phyloP scores from a whole-genome alignment of 2,797 vertebrate genomes.

The Tinamus major region DNA sequence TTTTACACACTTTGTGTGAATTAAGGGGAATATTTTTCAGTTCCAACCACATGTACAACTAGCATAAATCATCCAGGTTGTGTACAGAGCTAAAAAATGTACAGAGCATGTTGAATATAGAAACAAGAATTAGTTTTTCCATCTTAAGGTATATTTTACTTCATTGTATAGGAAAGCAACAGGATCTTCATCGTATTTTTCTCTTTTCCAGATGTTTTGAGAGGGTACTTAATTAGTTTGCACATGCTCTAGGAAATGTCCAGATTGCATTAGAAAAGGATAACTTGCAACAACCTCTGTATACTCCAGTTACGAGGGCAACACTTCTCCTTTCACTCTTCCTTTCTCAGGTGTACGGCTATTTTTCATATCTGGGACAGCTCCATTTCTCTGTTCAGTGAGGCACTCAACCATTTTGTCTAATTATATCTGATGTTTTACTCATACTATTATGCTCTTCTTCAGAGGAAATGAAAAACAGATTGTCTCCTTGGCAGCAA shows the following conservation, averaged over 20 bases:
- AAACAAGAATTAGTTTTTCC: background rate
- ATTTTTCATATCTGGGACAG: background rate
- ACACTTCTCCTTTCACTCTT: background rate
- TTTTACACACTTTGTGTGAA: background rate
- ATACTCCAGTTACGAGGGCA: background rate
- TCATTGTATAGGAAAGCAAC: background rate
- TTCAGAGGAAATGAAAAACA: slow-evolving; percentile 79
- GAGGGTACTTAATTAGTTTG: background rate
- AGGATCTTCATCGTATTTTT: background rate
- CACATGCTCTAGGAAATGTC: background rate
- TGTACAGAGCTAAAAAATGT: background rate
- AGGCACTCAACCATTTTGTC: slow-evolving; percentile 63
- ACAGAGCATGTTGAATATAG: background rate
- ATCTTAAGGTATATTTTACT: background rate
- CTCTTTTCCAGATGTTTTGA: background rate
- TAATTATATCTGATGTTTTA: slow-evolving; percentile 75
- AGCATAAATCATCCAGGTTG: background rate
- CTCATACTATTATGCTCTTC: slow-evolving; percentile 73
- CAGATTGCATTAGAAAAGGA: background rate
- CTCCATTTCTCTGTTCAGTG: slow-evolving; percentile 40
- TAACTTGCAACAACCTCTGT: background rate
- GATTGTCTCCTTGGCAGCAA: slow-evolving; percentile 77
- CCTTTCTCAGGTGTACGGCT: background rate
- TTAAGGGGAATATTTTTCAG: background rate
- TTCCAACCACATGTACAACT: fast-evolving